phyloP scores from a whole-genome alignment of 1,140 invertebrate species.

The Hyles euphorbiae region DNA sequence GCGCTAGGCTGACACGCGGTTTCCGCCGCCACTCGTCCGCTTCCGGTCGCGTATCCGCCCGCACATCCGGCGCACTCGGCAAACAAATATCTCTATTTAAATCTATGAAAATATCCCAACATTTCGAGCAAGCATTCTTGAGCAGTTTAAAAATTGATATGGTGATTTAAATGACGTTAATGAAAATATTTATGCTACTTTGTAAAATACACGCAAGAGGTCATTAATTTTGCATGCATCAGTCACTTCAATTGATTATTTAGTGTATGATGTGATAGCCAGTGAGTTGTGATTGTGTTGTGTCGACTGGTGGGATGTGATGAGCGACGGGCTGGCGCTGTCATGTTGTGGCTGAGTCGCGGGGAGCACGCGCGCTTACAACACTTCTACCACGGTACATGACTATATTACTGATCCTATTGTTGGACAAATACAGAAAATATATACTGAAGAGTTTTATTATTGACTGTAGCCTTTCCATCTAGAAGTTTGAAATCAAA shows the following conservation, averaged over 20 bases:
- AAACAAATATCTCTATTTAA: not conserved
- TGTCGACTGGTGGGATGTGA: no score
- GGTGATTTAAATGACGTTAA: no score
- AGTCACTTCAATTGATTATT: no score
- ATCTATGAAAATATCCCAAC: no score
- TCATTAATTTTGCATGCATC: no score
- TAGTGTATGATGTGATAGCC: not conserved
- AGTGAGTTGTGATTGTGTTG: not conserved
- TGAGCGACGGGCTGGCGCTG: not conserved
- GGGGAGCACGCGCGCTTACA: constrained; percentile 51
- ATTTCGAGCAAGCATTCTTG: not conserved
- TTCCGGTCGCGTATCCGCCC: constrained; percentile 63
- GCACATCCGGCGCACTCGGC: constrained; percentile 31
- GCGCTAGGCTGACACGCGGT: constrained; percentile 17
- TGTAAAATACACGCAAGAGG: no score
- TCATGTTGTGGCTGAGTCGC: constrained; percentile 58
- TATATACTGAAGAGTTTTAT: no score
- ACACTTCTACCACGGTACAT: constrained; percentile 49
- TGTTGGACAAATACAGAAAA: not conserved
- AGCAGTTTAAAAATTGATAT: not conserved
- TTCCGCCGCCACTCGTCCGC: constrained; percentile 32
- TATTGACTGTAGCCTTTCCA: no score
- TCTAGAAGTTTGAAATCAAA: no score
- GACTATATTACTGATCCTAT: no score
- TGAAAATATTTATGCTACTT: no score